phyloP scores from a whole-genome alignment of 2,797 vertebrate species.

The Rallus crepitans region DNA sequence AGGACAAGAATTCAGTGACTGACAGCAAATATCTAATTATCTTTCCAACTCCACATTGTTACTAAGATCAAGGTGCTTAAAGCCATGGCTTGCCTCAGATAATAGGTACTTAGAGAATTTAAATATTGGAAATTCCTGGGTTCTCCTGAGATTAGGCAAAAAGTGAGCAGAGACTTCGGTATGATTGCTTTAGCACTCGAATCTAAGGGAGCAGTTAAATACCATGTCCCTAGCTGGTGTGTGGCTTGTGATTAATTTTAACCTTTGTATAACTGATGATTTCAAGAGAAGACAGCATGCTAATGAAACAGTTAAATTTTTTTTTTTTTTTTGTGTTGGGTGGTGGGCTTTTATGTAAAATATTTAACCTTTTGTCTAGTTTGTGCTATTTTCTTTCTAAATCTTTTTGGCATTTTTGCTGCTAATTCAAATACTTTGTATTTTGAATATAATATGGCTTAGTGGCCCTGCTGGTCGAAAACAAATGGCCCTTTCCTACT shows the following conservation, averaged over 20 bases:
- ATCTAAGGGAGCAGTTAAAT: neutral
- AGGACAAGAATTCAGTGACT: neutral
- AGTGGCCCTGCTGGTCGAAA: neutral
- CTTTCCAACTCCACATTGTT: neutral
- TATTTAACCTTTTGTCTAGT: neutral
- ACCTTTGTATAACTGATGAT: neutral
- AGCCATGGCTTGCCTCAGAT: neutral
- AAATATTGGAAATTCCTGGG: neutral
- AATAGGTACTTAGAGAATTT: neutral
- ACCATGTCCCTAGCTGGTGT: neutral
- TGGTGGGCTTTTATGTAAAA: neutral
- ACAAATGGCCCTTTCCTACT: neutral
- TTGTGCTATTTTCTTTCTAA: neutral
- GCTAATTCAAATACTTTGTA: neutral
- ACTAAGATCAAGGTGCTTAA: neutral
- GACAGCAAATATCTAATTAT: neutral
- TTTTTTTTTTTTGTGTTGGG: too few species aligned
- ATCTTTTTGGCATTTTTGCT: neutral
- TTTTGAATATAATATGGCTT: neutral
- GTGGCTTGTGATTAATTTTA: neutral
- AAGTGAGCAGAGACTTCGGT: neutral
- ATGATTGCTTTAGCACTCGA: neutral
- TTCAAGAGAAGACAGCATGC: neutral
- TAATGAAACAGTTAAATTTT: neutral
- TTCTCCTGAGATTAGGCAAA: neutral